Evolutionary conservation across 1,140 invertebrate species (phyloP), one percentile per base, ranked within the genome.

Genomic region (Ceratina calcarata): DNA sequence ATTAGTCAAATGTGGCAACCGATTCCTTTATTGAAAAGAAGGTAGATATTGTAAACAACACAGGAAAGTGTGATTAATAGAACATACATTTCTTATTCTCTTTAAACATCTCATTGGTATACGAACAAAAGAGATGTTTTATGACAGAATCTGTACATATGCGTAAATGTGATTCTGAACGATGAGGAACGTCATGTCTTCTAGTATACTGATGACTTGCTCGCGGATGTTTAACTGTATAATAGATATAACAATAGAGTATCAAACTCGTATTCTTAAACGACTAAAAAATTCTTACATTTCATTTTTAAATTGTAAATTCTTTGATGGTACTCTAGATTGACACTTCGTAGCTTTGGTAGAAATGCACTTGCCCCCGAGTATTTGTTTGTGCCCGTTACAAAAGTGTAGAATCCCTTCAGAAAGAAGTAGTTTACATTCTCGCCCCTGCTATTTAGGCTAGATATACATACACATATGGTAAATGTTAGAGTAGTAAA

Each of bases 1-100:
- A 94, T 95, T 10, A 94, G 94, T 87, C 95, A 95, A 93, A 94
- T 96, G 85, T 97, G 96, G 96, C 95, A 96, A 84, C 96, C 96
- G 7, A 89, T 95, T 78, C 95, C 95, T 0, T 75, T 93, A 65
- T 86, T 92, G 6, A 90, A 93, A 60, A 92, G 93, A 82, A 94
- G 93, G 95, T 95, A 93, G 94, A 67, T 24, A n/a, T 78, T 0
- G n/a, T 49, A 51, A 3, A 55, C 2, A 3, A 20, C 0, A 20
- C 8, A 57, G n/a, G n/a, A 18, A 57, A 57, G 15, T 10, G 12
- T 49, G 20, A 51, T 57, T 61, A 24, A n/a, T 27, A 1, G 20
- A 18, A 55, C 6, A 2, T 57, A 45, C 27, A 2, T 22, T 20
- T 37, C 16, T 18, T 65, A 13, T 49, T 53, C 77, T 81, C 18